Evolutionary conservation across 2,113 vertebrate genomes (phyloP).

Genomic region (Cacatua alba): DNA sequence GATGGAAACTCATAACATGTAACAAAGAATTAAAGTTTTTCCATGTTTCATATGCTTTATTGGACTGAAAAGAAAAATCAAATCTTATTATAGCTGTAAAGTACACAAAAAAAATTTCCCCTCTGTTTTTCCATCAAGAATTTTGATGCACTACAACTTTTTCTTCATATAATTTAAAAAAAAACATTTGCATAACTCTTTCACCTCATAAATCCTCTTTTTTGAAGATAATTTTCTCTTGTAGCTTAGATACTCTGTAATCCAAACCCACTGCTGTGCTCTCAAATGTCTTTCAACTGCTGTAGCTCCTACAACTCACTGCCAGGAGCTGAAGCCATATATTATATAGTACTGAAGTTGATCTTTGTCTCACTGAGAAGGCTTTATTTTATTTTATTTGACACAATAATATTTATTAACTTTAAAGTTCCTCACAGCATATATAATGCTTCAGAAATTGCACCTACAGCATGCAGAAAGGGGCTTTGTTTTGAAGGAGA

Average conservation of each 20-base stretch:
- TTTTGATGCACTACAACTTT: background rate
- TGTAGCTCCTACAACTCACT: background rate
- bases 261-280: background rate
- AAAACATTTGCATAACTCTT: background rate
- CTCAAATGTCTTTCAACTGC: background rate
- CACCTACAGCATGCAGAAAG: background rate
- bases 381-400: background rate
- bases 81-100: background rate
- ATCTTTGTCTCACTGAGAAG: constrained; percentile 27
- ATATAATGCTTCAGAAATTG: constrained; percentile 18
- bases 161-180: background rate
- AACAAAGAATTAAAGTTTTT: background rate
- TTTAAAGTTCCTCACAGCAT: background rate
- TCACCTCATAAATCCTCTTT: background rate
- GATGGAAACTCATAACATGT: background rate
- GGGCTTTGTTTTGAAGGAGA: background rate
- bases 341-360: background rate
- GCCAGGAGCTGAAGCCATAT: constrained; percentile 11
- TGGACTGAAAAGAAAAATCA: background rate
- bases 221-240: background rate
- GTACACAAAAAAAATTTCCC: background rate
- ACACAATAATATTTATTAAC: constrained; percentile 28
- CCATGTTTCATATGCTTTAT: background rate
- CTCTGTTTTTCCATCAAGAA: background rate
- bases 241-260: background rate